Conservation (phyloP, 2,888 invertebrate species). For the Atrina japonica region DNA sequence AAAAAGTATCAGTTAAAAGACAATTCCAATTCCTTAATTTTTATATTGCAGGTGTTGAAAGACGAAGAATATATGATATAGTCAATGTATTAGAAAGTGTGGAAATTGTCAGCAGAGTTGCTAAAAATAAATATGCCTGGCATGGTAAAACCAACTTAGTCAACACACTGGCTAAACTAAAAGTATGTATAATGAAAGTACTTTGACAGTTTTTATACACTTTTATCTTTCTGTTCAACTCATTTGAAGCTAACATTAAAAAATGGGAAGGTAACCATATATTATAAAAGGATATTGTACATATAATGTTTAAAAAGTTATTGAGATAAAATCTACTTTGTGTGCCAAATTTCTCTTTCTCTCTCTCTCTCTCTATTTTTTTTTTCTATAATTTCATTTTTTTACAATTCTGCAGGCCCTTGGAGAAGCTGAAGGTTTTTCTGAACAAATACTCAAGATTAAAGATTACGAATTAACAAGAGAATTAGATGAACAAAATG, state of each 20-base stretch:
- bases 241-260: no score
- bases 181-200: conserved; percentile 80
- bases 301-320: no score
- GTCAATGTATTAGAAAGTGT: conserved; percentile 88
- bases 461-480: conserved; percentile 71
- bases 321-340: neutral
- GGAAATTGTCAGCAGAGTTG: conserved; percentile 85
- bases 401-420: conserved; percentile 61
- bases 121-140: conserved; percentile 87
- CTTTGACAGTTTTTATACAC: no score
- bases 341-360: no score
- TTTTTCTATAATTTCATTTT: conserved; percentile 1
- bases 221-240: no score
- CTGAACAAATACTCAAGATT: conserved; percentile 72
- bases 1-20: no score
- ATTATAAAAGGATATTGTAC: no score
- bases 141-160: conserved; percentile 85
- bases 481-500: conserved; percentile 62
- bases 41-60: conserved; percentile 83
- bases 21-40: no score
- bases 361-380: no score
- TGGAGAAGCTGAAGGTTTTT: conserved; percentile 74
- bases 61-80: conserved; percentile 88
- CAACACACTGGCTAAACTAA: conserved; percentile 85
- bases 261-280: no score